Base-by-base conservation (phyloP, 2,797 vertebrate species). In the Enteromius fasciolatus region DNA sequence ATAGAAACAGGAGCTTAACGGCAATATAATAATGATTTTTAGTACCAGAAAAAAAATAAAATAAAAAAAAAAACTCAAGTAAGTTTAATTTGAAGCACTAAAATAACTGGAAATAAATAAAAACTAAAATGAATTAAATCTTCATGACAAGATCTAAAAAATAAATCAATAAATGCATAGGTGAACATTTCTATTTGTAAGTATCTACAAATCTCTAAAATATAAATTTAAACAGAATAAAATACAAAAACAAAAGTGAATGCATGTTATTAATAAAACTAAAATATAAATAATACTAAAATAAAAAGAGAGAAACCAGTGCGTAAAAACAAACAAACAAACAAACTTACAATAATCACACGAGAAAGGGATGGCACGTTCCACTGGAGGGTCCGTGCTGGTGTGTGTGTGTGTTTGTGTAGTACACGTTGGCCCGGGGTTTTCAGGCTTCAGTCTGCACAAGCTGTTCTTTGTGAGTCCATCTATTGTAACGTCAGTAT, bases 391-490 rank as follows among this genome's bases (percentile, higher is more conserved):
- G 5, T 69, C 50, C 8, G 36, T 4, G n/a, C 5, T 39, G 46
- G 36, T n/a, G 14, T 78, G 31, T 64, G 41, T 28, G 72, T 59
- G 61, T 64, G 61, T 64, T 69, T 80, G 78, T n/a, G 17, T 4
- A 59, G 23, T 66, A 61, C 12, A n/a, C 18, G 39, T 61, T 80
- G 69, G 69, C 57, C 44, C 8, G 0, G 31, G 36, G 70, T 52
- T 76, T 74, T 63, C 20, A 52, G 46, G 17, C 61, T 80, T 69
- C 25, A 68, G 48, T 74, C 83, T 72, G 75, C 72, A 86, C 83
- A 86, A 61, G 20, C 85, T 86, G 66, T 81, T 80, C 78, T 85
- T 87, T 88, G 79, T 88, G 57, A 20, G 2, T 33, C 63, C 39
- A 52, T 81, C 73, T 76, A 79, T 44, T 78, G 80, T 76, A 28